phyloP scores from a whole-genome alignment of 1,140 invertebrate genomes.

The Lepidurus arcticus region DNA sequence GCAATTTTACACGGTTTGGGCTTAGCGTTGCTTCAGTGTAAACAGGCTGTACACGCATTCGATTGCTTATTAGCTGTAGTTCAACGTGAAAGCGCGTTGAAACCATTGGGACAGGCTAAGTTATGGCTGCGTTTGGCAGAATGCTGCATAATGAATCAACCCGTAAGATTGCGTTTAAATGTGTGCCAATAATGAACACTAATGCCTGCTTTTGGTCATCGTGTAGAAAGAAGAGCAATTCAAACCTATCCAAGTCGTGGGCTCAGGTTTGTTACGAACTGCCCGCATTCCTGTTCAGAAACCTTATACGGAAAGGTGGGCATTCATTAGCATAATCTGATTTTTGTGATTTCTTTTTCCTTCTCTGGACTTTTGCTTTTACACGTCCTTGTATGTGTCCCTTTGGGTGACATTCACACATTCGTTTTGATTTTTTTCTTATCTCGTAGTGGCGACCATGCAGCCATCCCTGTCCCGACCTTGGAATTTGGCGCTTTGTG shows the following conservation, averaged over 20 bases:
- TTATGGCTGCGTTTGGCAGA: constrained; percentile 90
- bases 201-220: constrained; percentile 43
- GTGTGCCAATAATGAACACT: constrained; percentile 27
- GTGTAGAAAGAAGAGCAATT: constrained; percentile 60
- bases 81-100: constrained; percentile 65
- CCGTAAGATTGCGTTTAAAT: constrained; percentile 44
- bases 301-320: not conserved
- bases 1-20: constrained; percentile 89
- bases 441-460: constrained; percentile 27
- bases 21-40: constrained; percentile 72
- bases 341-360: not conserved
- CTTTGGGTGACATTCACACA: too few relatives aligned
- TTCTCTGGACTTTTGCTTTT: not conserved
- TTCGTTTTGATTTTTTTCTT: not conserved
- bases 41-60: constrained; percentile 75
- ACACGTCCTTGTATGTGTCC: too few relatives aligned
- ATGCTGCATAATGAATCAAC: constrained; percentile 73
- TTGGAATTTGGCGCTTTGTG: constrained; percentile 84
- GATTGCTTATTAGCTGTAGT: constrained; percentile 84
- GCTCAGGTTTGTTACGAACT: constrained; percentile 34
- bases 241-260: constrained; percentile 49
- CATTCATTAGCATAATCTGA: constrained; percentile 16
- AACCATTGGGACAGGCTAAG: constrained; percentile 58
- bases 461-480: constrained; percentile 74
- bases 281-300: constrained; percentile 24